A percentile compares a stretch with the other conserved stretches of the same genome.
phyloP scores from a whole-genome alignment of 1,140 invertebrate genomes.

The Carcinoscorpius rotundicauda region DNA sequence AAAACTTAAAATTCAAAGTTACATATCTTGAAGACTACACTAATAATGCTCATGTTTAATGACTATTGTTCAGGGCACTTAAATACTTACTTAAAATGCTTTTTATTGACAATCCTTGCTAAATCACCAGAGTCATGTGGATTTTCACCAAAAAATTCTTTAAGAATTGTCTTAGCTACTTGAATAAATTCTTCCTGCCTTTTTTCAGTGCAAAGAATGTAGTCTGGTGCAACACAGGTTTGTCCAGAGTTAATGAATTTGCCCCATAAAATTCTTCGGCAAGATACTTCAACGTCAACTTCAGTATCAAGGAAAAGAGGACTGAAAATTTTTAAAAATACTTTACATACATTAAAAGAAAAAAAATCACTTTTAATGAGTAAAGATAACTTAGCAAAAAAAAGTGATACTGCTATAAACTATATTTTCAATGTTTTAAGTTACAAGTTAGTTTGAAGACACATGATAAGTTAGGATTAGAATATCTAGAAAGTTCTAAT shows the following conservation, averaged over 20 bases:
- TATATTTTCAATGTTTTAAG: no score
- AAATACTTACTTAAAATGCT: conserved; percentile 33
- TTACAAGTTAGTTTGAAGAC: no score
- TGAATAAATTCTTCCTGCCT: conserved; percentile 32
- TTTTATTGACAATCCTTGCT: conserved; percentile 38
- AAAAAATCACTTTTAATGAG: no score
- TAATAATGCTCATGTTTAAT: no score
- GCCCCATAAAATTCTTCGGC: conserved; percentile 40
- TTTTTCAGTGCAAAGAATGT: conserved; percentile 37
- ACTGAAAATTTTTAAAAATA: conserved; percentile 9
- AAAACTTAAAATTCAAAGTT: no score
- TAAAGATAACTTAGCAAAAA: no score
- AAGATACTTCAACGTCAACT: conserved; percentile 33
- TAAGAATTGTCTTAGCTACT: conserved; percentile 30
- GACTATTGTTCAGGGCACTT: neutral
- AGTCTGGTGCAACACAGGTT: conserved; percentile 47
- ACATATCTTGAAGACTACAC: no score
- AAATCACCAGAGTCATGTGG: conserved; percentile 34
- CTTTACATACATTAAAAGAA: neutral
- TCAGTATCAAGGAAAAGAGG: conserved; percentile 34
- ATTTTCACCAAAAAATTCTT: conserved; percentile 36
- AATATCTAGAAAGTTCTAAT: no score
- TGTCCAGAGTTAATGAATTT: conserved; percentile 45
- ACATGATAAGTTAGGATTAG: no score
- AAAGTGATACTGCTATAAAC: no score